Conservation (phyloP, 2,797 vertebrate genomes). For the Spinus olivaceus region DNA sequence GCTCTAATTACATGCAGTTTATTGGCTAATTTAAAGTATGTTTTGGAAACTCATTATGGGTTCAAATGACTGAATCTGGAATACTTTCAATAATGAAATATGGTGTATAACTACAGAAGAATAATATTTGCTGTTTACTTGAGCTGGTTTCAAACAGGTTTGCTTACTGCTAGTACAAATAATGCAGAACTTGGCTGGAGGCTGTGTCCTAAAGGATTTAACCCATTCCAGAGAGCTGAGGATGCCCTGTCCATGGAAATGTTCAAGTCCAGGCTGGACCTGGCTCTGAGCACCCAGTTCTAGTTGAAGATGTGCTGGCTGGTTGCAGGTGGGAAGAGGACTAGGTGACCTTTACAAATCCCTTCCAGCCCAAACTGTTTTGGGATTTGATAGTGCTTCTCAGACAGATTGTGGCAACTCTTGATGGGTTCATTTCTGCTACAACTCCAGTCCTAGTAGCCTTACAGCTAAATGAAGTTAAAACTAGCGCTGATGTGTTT, state of each 20-base stretch:
- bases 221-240: background rate
- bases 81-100: background rate
- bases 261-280: fast-evolving
- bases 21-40: background rate
- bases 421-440: background rate
- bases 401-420: background rate
- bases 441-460: background rate
- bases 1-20: background rate
- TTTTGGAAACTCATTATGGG: background rate
- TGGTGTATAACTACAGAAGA: background rate
- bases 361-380: background rate
- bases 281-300: background rate
- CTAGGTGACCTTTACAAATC: background rate
- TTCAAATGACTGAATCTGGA: background rate
- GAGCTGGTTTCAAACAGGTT: background rate
- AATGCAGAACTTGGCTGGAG: background rate
- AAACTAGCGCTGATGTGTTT: background rate
- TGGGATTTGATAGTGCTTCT: background rate
- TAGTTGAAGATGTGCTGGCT: background rate
- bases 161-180: background rate
- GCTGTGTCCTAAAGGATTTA: background rate
- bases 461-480: background rate
- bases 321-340: no score
- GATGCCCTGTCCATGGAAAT: background rate
- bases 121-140: background rate